Evolutionary conservation across 2,888 invertebrate genomes (phyloP), one percentile per base, ranked within the genome.

Genomic region (Tenthredo livida): DNA sequence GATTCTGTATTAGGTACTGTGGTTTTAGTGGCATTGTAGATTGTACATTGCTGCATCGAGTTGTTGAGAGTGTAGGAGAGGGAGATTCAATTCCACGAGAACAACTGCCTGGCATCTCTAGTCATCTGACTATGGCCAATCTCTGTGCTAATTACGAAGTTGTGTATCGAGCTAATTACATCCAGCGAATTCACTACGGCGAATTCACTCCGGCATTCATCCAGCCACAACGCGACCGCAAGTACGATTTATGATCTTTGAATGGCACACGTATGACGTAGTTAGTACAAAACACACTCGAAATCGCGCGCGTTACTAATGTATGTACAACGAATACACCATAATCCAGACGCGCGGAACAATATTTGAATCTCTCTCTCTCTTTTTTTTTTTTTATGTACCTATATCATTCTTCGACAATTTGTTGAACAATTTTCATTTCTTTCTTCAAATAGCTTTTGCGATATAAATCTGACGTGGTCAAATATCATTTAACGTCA

Each of bases 141-240:
- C 80, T 80, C 58, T 80, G 58, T 80, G 80, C 80, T 80, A 80
- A 80, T 80, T 80, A 80, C 80, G 37, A 80, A 40, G 37, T 58
- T 58, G 58, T 80, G 80, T 61, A 80, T 80, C 80, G 80, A 61
- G 80, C 58, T 80, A 80, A 80, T 80, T 80, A 80, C 80, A 61
- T 61, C 80, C 80, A 33, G 80, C 21, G 50, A 80, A 80, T 80
- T 80, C 61, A 80, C 78, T 80, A 58, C 37, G 58, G 58, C 58
- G 78, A 37, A 80, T 80, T 37, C 37, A 40, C 37, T 10, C 40
- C 61, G 37, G 80, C 40, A 58, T 80, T 80, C 80, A 80, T 80
- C 21, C 58, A 80, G 5, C 80, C 80, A 61, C 58, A 58, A 78
- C 47, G 29, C 58, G 61, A 61, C 80, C 80, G 58, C 58, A 61